phyloP scores from a whole-genome alignment of 2,797 vertebrate species.

The Capromys pilorides region DNA sequence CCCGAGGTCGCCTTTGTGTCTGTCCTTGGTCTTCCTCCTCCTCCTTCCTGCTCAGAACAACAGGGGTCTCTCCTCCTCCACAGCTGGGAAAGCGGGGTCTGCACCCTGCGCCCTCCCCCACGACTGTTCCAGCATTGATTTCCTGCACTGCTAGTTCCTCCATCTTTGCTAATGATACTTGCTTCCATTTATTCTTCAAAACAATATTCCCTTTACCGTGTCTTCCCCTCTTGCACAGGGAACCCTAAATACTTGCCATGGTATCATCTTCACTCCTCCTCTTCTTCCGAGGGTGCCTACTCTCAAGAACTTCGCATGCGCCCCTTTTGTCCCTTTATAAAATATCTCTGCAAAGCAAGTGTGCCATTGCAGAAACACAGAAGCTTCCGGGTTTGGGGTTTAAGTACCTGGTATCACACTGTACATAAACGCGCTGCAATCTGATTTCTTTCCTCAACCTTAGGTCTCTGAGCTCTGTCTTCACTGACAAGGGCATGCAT shows the following conservation, averaged over 20 bases:
- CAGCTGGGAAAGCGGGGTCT: neutral
- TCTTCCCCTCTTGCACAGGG: neutral
- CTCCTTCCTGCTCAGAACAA: neutral
- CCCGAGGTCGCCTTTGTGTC: neutral
- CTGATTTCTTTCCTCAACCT: neutral
- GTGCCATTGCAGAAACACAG: neutral
- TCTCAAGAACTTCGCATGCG: neutral
- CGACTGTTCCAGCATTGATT: neutral
- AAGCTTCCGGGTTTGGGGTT: neutral
- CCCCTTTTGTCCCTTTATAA: neutral
- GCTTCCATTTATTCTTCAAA: neutral
- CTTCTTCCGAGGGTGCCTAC: neutral
- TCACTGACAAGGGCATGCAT: neutral
- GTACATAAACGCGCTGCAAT: neutral
- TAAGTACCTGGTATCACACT: neutral
- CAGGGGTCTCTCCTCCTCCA: neutral
- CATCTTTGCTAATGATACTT: neutral
- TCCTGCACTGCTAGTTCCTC: neutral
- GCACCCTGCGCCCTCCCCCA: neutral
- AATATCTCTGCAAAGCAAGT: neutral
- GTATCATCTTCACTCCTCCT: neutral
- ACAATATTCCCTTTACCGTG: neutral
- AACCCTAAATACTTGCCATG: neutral
- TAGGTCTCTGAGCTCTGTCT: neutral
- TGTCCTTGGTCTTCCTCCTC: neutral